Evolutionary conservation across 2,797 vertebrate species (phyloP).

Genomic region (Cossypha dichroa): DNA sequence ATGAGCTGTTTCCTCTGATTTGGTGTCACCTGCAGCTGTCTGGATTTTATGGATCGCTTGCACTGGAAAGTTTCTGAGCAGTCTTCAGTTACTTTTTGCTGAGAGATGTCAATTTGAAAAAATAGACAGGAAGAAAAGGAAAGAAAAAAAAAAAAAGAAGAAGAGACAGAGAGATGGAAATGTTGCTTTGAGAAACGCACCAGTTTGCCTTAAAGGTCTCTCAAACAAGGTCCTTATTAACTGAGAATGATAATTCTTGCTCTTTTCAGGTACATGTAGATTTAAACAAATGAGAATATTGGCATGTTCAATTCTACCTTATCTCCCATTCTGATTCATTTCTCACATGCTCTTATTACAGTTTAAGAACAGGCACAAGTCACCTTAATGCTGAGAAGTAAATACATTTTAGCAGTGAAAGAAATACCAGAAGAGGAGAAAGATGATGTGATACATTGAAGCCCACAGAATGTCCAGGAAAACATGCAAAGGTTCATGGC

Average conservation of each 20-base stretch:
- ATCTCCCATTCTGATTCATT: not conserved
- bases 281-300: not conserved
- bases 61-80: not conserved
- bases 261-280: not conserved
- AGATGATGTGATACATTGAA: not conserved
- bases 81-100: not conserved
- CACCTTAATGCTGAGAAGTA: not conserved
- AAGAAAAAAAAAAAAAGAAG: too few species aligned
- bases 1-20: not conserved
- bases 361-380: not conserved
- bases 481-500: not conserved
- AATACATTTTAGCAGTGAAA: not conserved
- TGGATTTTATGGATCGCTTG: not conserved
- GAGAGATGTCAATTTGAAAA: not conserved
- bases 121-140: accelerated
- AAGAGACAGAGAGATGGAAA: not conserved
- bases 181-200: not conserved
- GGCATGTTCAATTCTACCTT: not conserved
- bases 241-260: not conserved
- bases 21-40: not conserved
- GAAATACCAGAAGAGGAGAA: not conserved
- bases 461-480: not conserved
- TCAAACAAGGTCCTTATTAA: not conserved
- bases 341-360: not conserved
- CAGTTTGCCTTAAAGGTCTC: not conserved